Evolutionary conservation across 1,140 invertebrate species (phyloP).

Genomic region (Saxidomus purpurata): DNA sequence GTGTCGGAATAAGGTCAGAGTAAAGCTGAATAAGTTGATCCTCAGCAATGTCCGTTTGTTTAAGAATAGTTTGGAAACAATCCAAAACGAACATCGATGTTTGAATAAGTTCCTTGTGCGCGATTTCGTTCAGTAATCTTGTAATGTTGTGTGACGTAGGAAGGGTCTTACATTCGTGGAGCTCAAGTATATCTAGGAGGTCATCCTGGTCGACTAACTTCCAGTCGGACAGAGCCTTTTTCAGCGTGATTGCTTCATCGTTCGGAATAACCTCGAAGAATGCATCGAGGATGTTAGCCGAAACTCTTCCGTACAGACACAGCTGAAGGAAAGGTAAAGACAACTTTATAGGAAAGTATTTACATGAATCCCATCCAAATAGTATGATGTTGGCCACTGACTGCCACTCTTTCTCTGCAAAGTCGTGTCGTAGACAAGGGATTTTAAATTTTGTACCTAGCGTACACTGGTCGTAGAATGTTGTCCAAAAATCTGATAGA

Average conservation of each 20-base stretch:
- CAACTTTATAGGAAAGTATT: slow-evolving; percentile 67
- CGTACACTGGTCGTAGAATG: slow-evolving; percentile 66
- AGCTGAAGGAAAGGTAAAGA: slow-evolving; percentile 53
- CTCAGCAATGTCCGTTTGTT: slow-evolving; percentile 47
- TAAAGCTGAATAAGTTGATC: slow-evolving; percentile 44
- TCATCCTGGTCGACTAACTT: slow-evolving; percentile 10
- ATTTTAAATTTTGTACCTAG: slow-evolving; percentile 62
- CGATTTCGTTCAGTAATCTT: slow-evolving; percentile 17
- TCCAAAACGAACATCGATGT: slow-evolving; percentile 58
- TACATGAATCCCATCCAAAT: slow-evolving; percentile 58
- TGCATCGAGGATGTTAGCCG: slow-evolving; percentile 39
- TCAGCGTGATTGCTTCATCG: slow-evolving; percentile 26
- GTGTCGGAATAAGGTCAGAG: slow-evolving; percentile 48
- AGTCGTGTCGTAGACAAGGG: slow-evolving; percentile 67
- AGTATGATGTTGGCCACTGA: slow-evolving; percentile 62
- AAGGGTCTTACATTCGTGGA: slow-evolving; percentile 14
- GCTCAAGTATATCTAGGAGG: slow-evolving; percentile 17
- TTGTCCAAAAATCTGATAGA: slow-evolving; percentile 64
- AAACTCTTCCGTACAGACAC: slow-evolving; percentile 56
- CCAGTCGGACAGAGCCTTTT: slow-evolving; percentile 1
- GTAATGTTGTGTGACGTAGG: slow-evolving; percentile 20
- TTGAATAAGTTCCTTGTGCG: slow-evolving; percentile 27
- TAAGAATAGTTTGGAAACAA: slow-evolving; percentile 45
- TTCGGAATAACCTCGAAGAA: slow-evolving; percentile 61
- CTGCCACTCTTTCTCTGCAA: slow-evolving; percentile 66